These are phyloP conservation scores for Listrodromus nycthemerus DNA, from an alignment of 2,888 invertebrate genomes.

Conservation along the genomic window DNA sequence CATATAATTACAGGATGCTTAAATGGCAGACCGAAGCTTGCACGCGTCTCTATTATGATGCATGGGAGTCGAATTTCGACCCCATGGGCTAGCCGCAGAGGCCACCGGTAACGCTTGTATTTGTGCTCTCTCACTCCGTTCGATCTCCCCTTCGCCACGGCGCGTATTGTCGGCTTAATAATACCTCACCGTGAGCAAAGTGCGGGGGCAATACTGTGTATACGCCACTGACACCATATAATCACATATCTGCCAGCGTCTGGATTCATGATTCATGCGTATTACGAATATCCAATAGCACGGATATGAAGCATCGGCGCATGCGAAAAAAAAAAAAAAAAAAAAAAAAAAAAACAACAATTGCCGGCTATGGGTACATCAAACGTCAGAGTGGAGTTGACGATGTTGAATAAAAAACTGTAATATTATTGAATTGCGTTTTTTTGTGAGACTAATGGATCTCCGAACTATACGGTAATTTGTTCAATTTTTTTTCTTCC, in stretches of 20 bases:
- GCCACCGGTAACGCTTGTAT: constrained; percentile 64
- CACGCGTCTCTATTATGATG: constrained; percentile 82
- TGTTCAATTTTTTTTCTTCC: neutral
- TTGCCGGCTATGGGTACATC: constrained; percentile 6
- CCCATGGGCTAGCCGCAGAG: constrained; percentile 81
- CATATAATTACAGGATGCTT: constrained; percentile 82
- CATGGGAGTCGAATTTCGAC: constrained; percentile 84
- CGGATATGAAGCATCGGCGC: constrained; percentile 43
- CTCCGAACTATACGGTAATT: neutral
- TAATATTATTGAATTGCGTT: too few species aligned
- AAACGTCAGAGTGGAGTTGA: neutral
- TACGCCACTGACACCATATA: constrained; percentile 81
- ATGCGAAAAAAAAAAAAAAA: neutral
- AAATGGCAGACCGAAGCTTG: constrained; percentile 78
- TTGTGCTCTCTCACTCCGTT: constrained; percentile 31
- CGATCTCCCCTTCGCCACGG: constrained; percentile 48
- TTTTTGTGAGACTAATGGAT: neutral
- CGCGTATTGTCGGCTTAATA: constrained; percentile 81
- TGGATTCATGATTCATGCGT: constrained; percentile 76
- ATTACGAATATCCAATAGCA: constrained; percentile 74
- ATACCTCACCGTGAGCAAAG: constrained; percentile 79
- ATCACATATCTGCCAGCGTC: constrained; percentile 78
- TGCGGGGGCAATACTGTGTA: constrained; percentile 76
- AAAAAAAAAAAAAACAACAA: constrained; percentile 42
- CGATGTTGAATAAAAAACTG: neutral